Evolutionary conservation across 2,113 vertebrate species (phyloP).

Genomic region (Microcebus lehilahytsara): DNA sequence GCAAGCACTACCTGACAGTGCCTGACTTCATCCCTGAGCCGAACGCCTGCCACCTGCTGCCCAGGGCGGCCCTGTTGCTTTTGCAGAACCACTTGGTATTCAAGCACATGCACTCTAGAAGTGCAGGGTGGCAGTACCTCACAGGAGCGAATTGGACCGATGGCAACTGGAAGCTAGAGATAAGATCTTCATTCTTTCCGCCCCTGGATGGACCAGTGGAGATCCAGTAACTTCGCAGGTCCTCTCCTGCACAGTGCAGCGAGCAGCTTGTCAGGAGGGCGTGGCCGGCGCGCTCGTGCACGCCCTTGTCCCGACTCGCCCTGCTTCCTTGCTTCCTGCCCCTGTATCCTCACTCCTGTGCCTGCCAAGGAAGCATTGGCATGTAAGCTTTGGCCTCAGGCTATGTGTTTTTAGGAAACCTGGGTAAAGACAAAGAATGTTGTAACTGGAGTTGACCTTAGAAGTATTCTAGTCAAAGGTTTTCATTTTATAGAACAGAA

Average conservation of each 20-base stretch:
- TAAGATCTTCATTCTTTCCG: background rate
- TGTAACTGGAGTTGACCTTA: background rate
- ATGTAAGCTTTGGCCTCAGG: background rate
- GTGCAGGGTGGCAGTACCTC: background rate
- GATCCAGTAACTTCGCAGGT: background rate
- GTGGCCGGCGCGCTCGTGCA: background rate
- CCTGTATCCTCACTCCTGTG: background rate
- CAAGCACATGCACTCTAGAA: background rate
- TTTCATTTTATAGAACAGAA: slow-evolving; percentile 8
- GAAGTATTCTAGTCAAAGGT: background rate
- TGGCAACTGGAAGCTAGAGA: background rate
- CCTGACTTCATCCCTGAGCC: background rate
- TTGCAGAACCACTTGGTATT: background rate
- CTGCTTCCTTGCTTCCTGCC: background rate
- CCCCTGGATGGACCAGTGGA: background rate
- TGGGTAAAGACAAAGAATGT: background rate
- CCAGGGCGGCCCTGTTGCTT: background rate
- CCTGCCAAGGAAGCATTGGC: background rate
- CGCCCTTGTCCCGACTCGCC: background rate
- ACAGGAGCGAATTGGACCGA: background rate
- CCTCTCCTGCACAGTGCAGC: background rate
- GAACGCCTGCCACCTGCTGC: background rate
- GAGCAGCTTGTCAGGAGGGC: background rate
- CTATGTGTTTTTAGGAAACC: background rate
- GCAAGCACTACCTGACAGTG: background rate